phyloP scores from a whole-genome alignment of 2,113 vertebrate species.

The Petrocephalus zakoni region DNA sequence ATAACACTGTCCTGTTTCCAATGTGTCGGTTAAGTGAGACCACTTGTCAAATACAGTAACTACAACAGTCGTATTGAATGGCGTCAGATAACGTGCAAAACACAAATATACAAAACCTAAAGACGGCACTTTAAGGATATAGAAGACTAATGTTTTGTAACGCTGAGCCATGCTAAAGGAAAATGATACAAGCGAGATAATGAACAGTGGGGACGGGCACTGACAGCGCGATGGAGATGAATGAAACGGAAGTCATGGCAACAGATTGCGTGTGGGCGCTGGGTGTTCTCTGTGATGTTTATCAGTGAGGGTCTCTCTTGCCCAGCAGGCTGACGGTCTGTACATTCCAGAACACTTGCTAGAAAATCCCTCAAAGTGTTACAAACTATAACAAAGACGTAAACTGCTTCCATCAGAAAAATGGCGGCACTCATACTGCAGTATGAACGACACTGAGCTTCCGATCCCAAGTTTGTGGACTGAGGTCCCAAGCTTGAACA shows the following conservation, averaged over 20 bases:
- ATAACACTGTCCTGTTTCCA: neutral
- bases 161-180: neutral
- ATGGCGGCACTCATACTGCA: neutral
- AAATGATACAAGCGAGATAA: neutral
- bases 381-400: neutral
- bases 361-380: conserved; percentile 9
- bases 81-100: neutral
- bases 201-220: neutral
- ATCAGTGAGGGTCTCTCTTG: neutral
- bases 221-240: neutral
- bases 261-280: conserved; percentile 13
- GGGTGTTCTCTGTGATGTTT: conserved; percentile 8
- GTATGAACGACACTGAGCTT: neutral
- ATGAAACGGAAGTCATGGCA: conserved; percentile 15
- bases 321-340: neutral
- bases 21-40: neutral
- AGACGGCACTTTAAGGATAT: neutral
- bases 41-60: neutral
- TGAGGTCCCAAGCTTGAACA: neutral
- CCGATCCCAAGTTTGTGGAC: neutral
- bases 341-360: neutral
- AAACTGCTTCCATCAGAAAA: neutral
- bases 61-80: neutral
- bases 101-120: neutral
- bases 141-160: neutral